phyloP scores from a whole-genome alignment of 23 tunicate genomes.

The Corella eumyota region DNA sequence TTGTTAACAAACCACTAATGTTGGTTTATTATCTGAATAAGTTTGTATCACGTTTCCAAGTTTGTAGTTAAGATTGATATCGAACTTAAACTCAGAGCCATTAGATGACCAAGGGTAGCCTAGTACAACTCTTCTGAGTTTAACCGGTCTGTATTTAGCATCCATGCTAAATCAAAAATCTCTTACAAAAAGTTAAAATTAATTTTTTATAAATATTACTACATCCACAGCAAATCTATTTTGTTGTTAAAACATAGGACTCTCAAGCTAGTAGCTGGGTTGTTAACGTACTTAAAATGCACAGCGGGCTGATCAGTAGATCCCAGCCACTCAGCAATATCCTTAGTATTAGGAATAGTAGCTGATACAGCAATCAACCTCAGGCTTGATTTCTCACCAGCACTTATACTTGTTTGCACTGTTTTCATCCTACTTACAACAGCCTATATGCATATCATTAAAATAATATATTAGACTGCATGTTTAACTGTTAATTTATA shows the following conservation, averaged over 20 bases:
- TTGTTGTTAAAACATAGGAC: background rate
- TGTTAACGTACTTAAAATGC: conserved; percentile 18
- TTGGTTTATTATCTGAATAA: conserved; percentile 70
- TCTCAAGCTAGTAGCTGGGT: background rate
- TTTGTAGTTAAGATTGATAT: conserved; percentile 75
- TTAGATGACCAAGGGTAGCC: conserved; percentile 84
- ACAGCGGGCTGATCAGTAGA: conserved; percentile 28
- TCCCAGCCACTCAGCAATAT: conserved; percentile 77
- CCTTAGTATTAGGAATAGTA: conserved; percentile 79
- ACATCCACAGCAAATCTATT: background rate
- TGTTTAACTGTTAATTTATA: too few species aligned
- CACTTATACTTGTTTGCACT: conserved; percentile 17
- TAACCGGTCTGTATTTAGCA: conserved; percentile 59
- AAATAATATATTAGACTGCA: too few species aligned
- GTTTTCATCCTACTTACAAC: conserved; percentile 88
- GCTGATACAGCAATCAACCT: conserved; percentile 83
- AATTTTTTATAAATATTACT: background rate
- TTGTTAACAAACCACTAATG: conserved; percentile 79
- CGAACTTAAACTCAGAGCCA: conserved; percentile 76
- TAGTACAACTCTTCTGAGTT: conserved; percentile 46
- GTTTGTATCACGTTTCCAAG: conserved; percentile 61
- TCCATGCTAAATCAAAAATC: conserved; percentile 27
- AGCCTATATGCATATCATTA: conserved; percentile 55
- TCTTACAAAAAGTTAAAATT: background rate
- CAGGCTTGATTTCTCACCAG: conserved; percentile 2